phyloP scores from a whole-genome alignment of 2,888 invertebrate genomes.

The Heliconius sara region DNA sequence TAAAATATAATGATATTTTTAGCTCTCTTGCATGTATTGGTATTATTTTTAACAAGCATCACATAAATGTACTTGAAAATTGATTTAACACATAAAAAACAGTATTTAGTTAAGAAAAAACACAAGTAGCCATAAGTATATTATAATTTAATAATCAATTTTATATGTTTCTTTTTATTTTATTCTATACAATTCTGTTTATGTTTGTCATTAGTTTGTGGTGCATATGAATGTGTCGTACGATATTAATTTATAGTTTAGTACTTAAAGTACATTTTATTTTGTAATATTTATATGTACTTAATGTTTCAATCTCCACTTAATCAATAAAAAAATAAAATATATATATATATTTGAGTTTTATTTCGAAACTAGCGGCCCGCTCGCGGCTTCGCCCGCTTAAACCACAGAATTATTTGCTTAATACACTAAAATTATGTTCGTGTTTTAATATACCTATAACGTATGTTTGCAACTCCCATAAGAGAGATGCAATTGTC shows the following conservation, averaged over 20 bases:
- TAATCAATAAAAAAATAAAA: constrained; percentile 45
- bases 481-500: no score
- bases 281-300: constrained; percentile 53
- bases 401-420: no score
- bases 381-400: no score
- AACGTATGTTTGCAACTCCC: no score
- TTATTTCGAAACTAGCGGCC: no score
- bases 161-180: constrained; percentile 36
- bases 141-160: constrained; percentile 43
- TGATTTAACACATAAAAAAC: constrained; percentile 32
- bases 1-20: constrained; percentile 45
- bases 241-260: constrained; percentile 50
- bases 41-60: constrained; percentile 19
- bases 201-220: constrained; percentile 43
- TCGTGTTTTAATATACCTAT: no score
- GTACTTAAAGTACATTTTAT: constrained; percentile 55
- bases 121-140: constrained; percentile 42
- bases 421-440: no score
- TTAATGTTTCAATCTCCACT: constrained; percentile 52
- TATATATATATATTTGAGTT: constrained; percentile 33
- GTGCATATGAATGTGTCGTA: constrained; percentile 50
- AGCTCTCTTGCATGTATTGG: constrained; percentile 49
- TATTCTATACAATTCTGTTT: constrained; percentile 36
- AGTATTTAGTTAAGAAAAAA: constrained; percentile 37
- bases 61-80: constrained; percentile 26